These are phyloP conservation scores for Seladonia tumulorum DNA, from an alignment of 2,888 invertebrate genomes.

Conservation along the genomic window DNA sequence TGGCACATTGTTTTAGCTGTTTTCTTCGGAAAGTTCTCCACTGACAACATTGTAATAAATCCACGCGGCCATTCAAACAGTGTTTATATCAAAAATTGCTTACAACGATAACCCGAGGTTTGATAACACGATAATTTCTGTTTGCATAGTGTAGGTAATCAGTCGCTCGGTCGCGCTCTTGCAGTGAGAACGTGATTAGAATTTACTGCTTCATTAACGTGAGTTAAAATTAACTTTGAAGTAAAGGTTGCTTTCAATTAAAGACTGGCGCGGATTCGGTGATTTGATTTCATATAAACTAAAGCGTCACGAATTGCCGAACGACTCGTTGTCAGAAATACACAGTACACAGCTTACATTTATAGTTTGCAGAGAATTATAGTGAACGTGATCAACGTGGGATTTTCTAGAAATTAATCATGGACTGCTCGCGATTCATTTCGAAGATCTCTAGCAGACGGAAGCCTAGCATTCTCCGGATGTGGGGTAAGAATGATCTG, in stretches of 20 bases:
- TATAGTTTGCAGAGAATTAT: not conserved
- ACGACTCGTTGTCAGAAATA: not conserved
- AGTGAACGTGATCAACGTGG: not conserved
- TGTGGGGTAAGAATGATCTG: slow-evolving; percentile 81
- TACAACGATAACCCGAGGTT: not conserved
- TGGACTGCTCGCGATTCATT: slow-evolving; percentile 85
- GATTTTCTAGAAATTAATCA: slow-evolving; percentile 28
- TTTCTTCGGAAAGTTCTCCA: not conserved
- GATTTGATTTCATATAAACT: not conserved
- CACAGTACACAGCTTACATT: not conserved
- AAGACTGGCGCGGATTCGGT: not conserved
- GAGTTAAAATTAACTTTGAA: not conserved
- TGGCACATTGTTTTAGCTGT: not conserved
- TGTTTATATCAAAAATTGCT: not conserved
- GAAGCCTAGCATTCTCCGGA: slow-evolving; percentile 84
- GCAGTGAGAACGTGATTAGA: not conserved
- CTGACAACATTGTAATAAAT: not conserved
- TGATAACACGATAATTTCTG: not conserved
- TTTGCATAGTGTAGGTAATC: not conserved
- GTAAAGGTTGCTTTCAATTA: not conserved
- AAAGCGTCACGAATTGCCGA: not conserved
- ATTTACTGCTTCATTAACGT: not conserved
- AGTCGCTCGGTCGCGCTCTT: not conserved
- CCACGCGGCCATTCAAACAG: not conserved
- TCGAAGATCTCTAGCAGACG: slow-evolving; percentile 83